Evolutionary conservation across 2,888 invertebrate genomes (phyloP).

Genomic region (Dicycla oo): DNA sequence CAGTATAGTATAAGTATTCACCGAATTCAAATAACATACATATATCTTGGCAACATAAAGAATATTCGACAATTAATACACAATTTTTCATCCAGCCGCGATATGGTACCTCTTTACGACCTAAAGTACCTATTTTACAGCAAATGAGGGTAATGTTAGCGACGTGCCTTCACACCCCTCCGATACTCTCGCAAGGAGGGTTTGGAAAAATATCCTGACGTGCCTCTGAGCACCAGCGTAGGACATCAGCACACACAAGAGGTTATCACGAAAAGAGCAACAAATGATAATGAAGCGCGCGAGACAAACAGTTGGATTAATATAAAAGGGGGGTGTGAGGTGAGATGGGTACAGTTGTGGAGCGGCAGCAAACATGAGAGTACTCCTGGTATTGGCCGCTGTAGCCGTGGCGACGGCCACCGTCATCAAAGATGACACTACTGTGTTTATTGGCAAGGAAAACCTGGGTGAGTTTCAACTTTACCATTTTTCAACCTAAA

Average conservation of each 20-base stretch:
- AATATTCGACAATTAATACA: not conserved
- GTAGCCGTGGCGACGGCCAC: conserved; percentile 80
- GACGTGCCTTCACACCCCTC: not conserved
- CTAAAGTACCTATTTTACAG: conserved; percentile 18
- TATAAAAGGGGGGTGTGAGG: conserved; percentile 75
- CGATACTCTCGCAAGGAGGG: not conserved
- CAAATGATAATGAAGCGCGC: conserved; percentile 54
- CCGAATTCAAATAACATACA: not conserved
- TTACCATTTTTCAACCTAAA: not conserved
- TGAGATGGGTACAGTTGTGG: conserved; percentile 69
- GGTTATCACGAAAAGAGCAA: conserved; percentile 62
- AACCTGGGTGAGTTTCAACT: conserved; percentile 75
- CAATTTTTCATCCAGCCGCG: not conserved
- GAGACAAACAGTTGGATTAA: conserved; percentile 39
- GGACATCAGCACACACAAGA: conserved; percentile 33
- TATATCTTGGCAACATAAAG: not conserved
- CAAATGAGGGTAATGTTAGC: conserved; percentile 11
- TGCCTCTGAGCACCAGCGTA: conserved; percentile 10
- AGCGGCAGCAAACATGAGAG: conserved; percentile 72
- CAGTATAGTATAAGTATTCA: too few relatives aligned
- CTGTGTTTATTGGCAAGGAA: conserved; percentile 79
- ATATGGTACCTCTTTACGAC: not conserved
- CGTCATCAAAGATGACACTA: conserved; percentile 77
- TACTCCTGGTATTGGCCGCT: conserved; percentile 75
- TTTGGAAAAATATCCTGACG: not conserved